Evolutionary conservation across 2,888 invertebrate species (phyloP), one percentile per base, ranked within the genome.

Genomic region (Callosobruchus maculatus): DNA sequence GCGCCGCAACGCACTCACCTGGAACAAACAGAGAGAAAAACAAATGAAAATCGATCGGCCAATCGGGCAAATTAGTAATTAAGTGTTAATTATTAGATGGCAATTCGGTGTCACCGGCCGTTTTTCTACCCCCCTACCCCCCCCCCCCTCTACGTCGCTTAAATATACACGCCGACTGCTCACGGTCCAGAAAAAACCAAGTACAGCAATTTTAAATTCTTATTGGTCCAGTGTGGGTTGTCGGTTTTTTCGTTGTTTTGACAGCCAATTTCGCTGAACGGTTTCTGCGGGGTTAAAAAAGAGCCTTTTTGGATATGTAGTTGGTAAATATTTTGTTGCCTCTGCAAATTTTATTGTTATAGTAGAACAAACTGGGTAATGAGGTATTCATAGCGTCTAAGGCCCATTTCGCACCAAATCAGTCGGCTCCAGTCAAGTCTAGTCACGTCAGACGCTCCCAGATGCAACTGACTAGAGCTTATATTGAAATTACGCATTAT

Each of bases 151-250:
- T 26, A 2, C 26, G 7, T 26, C 26, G 26, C 7, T 26, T 4
- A 26, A 26, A 26, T 26, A 26, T 26, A 26, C 13, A 13, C 49
- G 49, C 1, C 49, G 49, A 18, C 49, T 49, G 49, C 7, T 49
- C 18, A 1, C 7, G 18, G 13, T 18, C 49, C 18, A 49, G 49
- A 49, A 49, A 49, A 49, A 49, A 49, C 49, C 49, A 67, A 67
- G 70, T 22, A 74, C 71, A 67, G 22, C 70, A 49, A 73, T 75
- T 75, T 75, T 68, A 73, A 72, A 75, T 75, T 73, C 72, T 75
- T 72, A 71, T 70, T 18, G 3, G 49, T 26, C 7, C 26, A 2
- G 7, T 7, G 7, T 7, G 9, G 49, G 49, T 49, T 49, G 49
- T 49, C 18, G 1, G 49, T 49, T 49, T 49, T 49, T 49, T 49